Base-by-base conservation (phyloP, 2,113 vertebrate species). In the Gymnorhina tibicen region DNA sequence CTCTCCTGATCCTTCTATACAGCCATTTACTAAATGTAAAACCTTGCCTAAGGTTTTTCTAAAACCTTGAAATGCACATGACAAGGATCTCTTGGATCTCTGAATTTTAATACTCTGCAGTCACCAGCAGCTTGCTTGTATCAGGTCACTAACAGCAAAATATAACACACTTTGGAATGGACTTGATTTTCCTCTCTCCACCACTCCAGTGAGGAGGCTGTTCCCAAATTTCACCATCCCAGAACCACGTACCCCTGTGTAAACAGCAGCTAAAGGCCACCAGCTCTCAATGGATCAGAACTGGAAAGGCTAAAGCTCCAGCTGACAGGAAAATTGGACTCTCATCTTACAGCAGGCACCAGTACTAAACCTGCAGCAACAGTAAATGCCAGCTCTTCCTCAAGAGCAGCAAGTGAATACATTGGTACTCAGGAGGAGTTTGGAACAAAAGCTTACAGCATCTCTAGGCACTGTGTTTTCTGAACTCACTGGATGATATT, bases 241-340 rank as follows among this genome's bases (percentile, higher is more conserved):
- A 85, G 64, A 89, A 70, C 1, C 15, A 70, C 0, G 0, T 7
- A 33, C 3, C 7, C 14, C 10, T 67, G 11, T 26, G 16, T 47
- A 68, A 89, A 87, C 7, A 85, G 60, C 27, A 81, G 13, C 32
- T 70, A 21, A 84, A 70, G 52, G 56, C 39, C 46, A 89, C 33
- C 47, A 94, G 60, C 21, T 81, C 21, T 32, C 47, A 72, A 1
- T 0, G 0, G 53, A 68, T 13, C 6, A 59, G 27, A 74, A 47
- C 10, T 14, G 8, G 58, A 86, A 83, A 91, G 37, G 11, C 26
- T 81, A n/a, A 86, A 91, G 14, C 19, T 86, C n/a, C 52, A 11
- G 11, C 39, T 85, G 41, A 68, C 74, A 78, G 44, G 27, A 93
- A 89, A 75, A 78, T 63, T 23, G 50, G 32, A n/a, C 9, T 70